Evolutionary conservation across 2,113 vertebrate species (phyloP).

Genomic region (Eolophus roseicapilla): DNA sequence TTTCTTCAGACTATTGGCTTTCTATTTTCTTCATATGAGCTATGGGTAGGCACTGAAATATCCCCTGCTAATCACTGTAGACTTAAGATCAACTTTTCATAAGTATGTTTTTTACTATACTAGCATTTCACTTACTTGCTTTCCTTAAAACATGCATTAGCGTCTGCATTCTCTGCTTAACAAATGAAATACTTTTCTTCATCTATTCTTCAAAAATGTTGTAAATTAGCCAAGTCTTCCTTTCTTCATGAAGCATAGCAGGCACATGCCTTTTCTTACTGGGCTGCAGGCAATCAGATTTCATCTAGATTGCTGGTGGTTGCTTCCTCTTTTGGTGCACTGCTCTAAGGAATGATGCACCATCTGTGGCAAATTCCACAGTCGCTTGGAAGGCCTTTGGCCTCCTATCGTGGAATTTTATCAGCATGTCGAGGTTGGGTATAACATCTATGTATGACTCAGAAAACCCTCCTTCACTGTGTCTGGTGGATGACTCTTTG

Average conservation of each 20-base stretch:
- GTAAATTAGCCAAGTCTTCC: not conserved
- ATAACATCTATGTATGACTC: not conserved
- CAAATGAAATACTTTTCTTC: not conserved
- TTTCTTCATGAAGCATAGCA: not conserved
- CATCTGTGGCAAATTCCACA: not conserved
- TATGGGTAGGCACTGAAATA: not conserved
- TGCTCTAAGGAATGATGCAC: not conserved
- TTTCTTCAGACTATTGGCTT: not conserved
- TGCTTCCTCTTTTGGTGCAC: slow-evolving; percentile 2
- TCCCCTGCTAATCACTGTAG: not conserved
- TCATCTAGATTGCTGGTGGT: not conserved
- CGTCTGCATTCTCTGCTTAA: not conserved
- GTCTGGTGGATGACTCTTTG: not conserved
- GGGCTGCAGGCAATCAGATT: not conserved
- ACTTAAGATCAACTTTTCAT: not conserved
- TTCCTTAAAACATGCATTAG: not conserved
- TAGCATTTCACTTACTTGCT: not conserved
- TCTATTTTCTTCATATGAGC: not conserved
- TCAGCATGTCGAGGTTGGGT: not conserved
- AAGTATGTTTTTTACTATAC: not conserved
- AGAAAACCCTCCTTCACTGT: not conserved
- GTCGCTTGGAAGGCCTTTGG: not conserved
- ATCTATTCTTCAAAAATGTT: not conserved
- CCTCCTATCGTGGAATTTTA: not conserved
- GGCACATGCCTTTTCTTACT: not conserved